Evolutionary conservation across 2,113 vertebrate genomes (phyloP).

Genomic region (Bos taurus): ARS-UCD2.0 NC_037356.1:2093001-2093500

Average conservation of each 20-base stretch:
- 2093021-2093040: neutral
- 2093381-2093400: neutral
- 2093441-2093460: neutral
- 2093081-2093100: neutral
- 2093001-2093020: neutral
- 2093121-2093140: neutral
- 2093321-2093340: neutral
- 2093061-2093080: neutral
- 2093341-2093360: neutral
- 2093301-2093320: neutral
- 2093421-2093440: neutral
- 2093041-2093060: neutral
- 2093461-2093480: neutral
- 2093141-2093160: neutral
- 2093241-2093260: neutral
- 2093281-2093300: neutral
- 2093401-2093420: neutral
- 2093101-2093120: neutral
- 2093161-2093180: neutral
- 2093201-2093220: neutral
- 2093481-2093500: neutral
- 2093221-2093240: neutral
- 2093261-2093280: neutral
- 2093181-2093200: neutral
- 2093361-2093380: neutral